Base-by-base conservation (phyloP, 2,888 invertebrate species). In the Monochamus alternatus region DNA sequence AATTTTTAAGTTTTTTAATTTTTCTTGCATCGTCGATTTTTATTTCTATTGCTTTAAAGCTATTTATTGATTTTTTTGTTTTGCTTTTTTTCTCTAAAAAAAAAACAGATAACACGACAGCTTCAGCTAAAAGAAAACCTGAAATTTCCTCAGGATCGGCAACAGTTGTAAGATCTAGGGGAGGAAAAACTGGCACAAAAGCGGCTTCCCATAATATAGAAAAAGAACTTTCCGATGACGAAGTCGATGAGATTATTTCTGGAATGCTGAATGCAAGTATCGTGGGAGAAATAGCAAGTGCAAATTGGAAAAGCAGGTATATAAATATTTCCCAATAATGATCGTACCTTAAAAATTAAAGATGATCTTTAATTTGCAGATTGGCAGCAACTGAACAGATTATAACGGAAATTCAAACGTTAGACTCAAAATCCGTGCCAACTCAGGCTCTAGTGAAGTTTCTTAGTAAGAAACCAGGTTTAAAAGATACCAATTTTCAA, bases 401-500 rank as follows among this genome's bases (percentile, higher is more conserved):
- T 81, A 89, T 92, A 55, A 91, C 91, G 64, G 90, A 91, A 32
- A 87, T 95, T 0, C 92, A 92, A 81, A 91, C 91, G 3, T 90
- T 94, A 82, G 92, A 94, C 44, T 86, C 91, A 1, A 91, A 91
- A 70, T 93, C 93, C 47, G 90, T 94, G 3, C 92, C 94, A 0
- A 92, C 94, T 0, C 97, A 97, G 88, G 92, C 95, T 0, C 87
- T 97, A 43, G 92, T 95, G 43, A 92, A 94, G 71, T 92, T 92
- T 3, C 85, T 96, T 14, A 93, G 93, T 80, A 95, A 93, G 85
- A 97, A 97, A 86, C 97, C 97, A 0, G 98, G 98, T 0, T 88
- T 94, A 0, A 94, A 96, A 87, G 98, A 98, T 85, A 97, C 95
- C 75, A 97, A 98, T 87, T 96, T 97, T 78, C 97, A 97, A 91